Evolutionary conservation across 2,113 vertebrate genomes (phyloP).

Genomic region (Ceyx margarethae): DNA sequence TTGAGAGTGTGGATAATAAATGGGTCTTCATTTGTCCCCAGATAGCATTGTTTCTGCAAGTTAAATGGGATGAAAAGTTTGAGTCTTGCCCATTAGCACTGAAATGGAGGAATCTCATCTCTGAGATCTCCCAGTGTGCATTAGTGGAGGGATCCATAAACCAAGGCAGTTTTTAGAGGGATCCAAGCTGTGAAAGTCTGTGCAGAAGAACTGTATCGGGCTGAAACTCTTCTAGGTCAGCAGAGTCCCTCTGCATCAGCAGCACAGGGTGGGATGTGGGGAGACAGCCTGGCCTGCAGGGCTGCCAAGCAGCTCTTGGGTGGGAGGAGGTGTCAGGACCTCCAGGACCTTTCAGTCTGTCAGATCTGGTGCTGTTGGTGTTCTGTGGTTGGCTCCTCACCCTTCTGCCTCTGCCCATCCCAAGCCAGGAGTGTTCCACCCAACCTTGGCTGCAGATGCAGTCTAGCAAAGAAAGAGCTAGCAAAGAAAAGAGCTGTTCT

Average conservation of each 20-base stretch:
- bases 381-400: accelerated
- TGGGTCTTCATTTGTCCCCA: not conserved
- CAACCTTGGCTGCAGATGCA: not conserved
- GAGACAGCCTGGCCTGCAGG: not conserved
- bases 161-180: not conserved
- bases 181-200: not conserved
- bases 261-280: too few species aligned
- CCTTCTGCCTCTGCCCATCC: not conserved
- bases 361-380: not conserved
- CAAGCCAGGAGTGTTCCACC: not conserved
- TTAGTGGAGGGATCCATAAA: not conserved
- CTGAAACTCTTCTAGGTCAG: not conserved
- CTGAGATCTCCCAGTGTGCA: not conserved
- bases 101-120: not conserved
- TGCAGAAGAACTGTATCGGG: not conserved
- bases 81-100: not conserved
- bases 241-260: not conserved
- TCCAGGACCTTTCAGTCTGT: not conserved
- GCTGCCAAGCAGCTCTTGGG: not conserved
- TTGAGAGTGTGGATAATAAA: not conserved
- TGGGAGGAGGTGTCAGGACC: not conserved
- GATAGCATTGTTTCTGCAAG: not conserved
- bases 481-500: not conserved
- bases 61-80: not conserved
- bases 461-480: not conserved